Percentiles rank a stretch among this genome's conserved stretches.
These are phyloP conservation scores for Pristionchus entomophagus DNA, from an alignment of 2,888 invertebrate species.

Conservation along the genomic window DNA sequence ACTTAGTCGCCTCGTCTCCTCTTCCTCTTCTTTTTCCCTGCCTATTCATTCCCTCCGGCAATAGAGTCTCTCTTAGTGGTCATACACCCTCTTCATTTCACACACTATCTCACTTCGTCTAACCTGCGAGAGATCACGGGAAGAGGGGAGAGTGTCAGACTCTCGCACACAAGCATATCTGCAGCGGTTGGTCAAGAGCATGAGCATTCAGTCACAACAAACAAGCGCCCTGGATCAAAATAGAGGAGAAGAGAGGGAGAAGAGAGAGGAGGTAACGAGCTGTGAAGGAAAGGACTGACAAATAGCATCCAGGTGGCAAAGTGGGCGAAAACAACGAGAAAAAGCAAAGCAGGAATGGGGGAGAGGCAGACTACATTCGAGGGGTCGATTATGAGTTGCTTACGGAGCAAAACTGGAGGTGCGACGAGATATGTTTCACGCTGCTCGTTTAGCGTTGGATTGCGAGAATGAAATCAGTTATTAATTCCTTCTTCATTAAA, in stretches of 20 bases:
- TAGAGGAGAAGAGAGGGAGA: neutral
- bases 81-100: neutral
- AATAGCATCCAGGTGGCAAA: neutral
- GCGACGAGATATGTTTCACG: neutral
- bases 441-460: neutral
- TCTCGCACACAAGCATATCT: conserved; percentile 15
- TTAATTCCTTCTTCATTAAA: too few relatives aligned
- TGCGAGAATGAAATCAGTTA: neutral
- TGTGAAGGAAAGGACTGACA: neutral
- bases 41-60: neutral
- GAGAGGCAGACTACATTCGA: neutral
- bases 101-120: neutral
- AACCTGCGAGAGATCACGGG: neutral
- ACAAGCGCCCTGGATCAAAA: neutral
- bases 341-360: neutral
- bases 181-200: neutral
- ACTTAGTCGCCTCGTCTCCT: conserved; percentile 33
- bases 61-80: neutral
- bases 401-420: too few relatives aligned
- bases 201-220: conserved; percentile 5
- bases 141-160: neutral
- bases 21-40: neutral
- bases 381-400: too few relatives aligned
- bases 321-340: neutral
- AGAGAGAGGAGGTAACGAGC: neutral